These are phyloP conservation scores for Typhlichthys eigenmanni DNA, from an alignment of 2,797 vertebrate species.

Conservation along the genomic window DNA sequence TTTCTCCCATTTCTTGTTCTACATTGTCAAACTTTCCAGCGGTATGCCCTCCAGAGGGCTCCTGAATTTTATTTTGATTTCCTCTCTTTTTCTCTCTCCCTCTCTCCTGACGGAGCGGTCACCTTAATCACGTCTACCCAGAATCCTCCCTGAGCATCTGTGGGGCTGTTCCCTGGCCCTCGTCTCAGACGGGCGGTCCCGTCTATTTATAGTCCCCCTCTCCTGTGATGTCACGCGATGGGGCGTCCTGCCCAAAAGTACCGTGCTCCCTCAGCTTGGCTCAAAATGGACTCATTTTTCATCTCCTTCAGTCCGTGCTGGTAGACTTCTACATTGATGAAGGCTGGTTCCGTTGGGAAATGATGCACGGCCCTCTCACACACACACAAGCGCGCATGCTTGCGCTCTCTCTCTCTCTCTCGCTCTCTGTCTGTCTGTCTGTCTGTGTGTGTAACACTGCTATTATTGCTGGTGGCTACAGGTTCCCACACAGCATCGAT, in stretches of 20 bases:
- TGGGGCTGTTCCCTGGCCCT: slow-evolving; percentile 33
- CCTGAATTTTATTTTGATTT: slow-evolving; percentile 28
- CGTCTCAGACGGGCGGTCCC: slow-evolving; percentile 37
- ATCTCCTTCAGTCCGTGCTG: slow-evolving; percentile 51
- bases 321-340: slow-evolving; percentile 63
- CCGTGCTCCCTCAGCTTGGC: slow-evolving; percentile 38
- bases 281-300: slow-evolving; percentile 71
- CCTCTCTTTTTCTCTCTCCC: slow-evolving; percentile 19
- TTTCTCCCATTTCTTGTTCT: slow-evolving; percentile 21
- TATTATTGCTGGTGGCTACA: slow-evolving; percentile 16
- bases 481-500: slow-evolving; percentile 17
- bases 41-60: slow-evolving; percentile 16
- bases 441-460: slow-evolving; percentile 18
- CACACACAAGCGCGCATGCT: background rate
- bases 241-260: slow-evolving; percentile 56
- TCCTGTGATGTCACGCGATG: slow-evolving; percentile 66
- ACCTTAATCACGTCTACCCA: slow-evolving; percentile 57
- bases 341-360: slow-evolving; percentile 48
- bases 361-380: background rate
- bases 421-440: background rate
- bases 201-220: slow-evolving; percentile 66
- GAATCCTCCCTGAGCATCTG: slow-evolving; percentile 39
- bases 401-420: background rate
- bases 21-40: slow-evolving; percentile 12
- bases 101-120: slow-evolving; percentile 26